Conservation (phyloP, 2,797 vertebrate genomes). For the Botia kubotai region DNA sequence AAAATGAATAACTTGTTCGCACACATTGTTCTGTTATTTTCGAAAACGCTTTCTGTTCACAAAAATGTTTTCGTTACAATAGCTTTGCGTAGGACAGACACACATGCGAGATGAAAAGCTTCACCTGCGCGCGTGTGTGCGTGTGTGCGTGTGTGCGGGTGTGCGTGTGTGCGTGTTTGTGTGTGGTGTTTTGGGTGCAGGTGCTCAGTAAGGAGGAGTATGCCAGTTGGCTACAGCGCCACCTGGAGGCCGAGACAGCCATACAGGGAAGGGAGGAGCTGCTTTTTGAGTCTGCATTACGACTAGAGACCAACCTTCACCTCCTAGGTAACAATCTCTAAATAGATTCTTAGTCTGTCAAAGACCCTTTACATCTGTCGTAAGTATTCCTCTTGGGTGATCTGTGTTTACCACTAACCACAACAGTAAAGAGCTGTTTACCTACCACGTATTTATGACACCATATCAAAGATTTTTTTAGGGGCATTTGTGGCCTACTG, state of each 20-base stretch:
- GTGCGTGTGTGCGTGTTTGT: neutral
- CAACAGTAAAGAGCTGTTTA: too few species aligned
- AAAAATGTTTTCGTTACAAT: neutral
- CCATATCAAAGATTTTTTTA: neutral
- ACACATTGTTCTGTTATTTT: neutral
- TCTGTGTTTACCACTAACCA: neutral
- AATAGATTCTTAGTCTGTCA: slow-evolving; percentile 4
- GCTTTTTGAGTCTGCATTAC: slow-evolving; percentile 89
- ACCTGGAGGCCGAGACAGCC: slow-evolving; percentile 91
- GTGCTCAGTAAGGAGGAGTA: slow-evolving; percentile 92
- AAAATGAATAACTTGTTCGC: neutral
- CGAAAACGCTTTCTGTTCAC: neutral
- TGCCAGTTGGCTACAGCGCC: slow-evolving; percentile 89
- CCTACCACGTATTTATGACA: too few species aligned
- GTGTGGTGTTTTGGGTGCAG: slow-evolving; percentile 67
- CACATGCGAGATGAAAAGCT: neutral
- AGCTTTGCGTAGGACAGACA: neutral
- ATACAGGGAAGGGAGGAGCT: slow-evolving; percentile 91
- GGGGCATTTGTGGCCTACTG: too few species aligned
- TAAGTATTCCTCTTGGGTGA: neutral
- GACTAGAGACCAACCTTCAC: slow-evolving; percentile 92
- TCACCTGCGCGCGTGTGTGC: too few species aligned
- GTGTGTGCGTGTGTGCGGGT: too few species aligned
- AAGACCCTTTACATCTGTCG: neutral
- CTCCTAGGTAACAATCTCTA: slow-evolving; percentile 84